Evolutionary conservation across 1,140 invertebrate genomes (phyloP).

Genomic region (Drosophila mauritiana): DNA sequence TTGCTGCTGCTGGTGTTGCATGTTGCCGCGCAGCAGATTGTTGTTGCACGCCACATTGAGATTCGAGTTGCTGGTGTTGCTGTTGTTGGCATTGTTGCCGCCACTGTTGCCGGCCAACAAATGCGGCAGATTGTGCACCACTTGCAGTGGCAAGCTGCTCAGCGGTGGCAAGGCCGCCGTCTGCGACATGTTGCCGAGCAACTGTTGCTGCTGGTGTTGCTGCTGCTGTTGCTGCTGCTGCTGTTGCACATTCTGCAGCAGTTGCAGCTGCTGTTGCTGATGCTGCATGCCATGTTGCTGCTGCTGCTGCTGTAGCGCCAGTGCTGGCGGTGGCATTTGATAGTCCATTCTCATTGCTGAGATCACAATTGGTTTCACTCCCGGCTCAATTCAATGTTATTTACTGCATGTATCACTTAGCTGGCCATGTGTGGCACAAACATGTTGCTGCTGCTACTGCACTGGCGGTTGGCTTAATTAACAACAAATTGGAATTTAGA

Average conservation of each 20-base stretch:
- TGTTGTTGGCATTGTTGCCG: conserved; percentile 29
- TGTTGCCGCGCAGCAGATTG: conserved; percentile 53
- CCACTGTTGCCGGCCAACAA: conserved; percentile 59
- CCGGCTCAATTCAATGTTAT: conserved; percentile 16
- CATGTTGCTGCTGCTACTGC: conserved; percentile 26
- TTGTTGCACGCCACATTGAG: conserved; percentile 56
- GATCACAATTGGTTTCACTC: conserved; percentile 45
- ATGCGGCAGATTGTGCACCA: conserved; percentile 82
- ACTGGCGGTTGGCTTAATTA: conserved; percentile 36
- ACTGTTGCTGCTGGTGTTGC: conserved; percentile 72
- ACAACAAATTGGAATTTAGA: conserved; percentile 48
- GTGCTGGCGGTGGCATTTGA: conserved; percentile 85
- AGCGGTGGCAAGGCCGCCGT: conserved; percentile 71
- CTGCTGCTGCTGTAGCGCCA: conserved; percentile 72
- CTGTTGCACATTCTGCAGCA: conserved; percentile 55
- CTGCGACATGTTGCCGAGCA: conserved; percentile 74
- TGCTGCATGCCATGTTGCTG: conserved; percentile 56
- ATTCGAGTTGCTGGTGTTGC: conserved; percentile 53
- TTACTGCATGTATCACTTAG: conserved; percentile 29
- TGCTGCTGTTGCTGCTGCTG: conserved; percentile 53
- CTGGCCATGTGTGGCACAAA: conserved; percentile 17
- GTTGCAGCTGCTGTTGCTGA: conserved; percentile 64
- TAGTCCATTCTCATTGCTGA: conserved; percentile 85
- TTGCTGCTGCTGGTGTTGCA: conserved; percentile 57
- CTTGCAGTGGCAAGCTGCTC: conserved; percentile 78